A percentile compares a stretch with the other conserved stretches of the same genome.
phyloP scores from a whole-genome alignment of 1,140 invertebrate genomes.

The Solenopsis invicta region DNA sequence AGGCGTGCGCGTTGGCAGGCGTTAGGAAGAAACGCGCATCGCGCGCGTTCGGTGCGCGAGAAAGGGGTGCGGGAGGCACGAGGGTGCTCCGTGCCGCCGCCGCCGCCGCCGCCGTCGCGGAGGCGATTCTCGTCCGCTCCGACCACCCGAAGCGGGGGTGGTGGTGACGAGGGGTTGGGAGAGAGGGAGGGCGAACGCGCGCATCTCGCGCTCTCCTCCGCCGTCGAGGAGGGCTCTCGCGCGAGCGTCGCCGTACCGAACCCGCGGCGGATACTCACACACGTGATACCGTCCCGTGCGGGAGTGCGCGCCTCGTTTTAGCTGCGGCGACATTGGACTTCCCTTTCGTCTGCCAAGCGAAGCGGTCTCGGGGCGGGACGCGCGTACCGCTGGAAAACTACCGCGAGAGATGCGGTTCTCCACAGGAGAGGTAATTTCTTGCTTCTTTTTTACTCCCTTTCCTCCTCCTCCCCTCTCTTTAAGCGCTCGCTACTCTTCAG shows the following conservation, averaged over 20 bases:
- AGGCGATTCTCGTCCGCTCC: slow-evolving; percentile 28
- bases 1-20: slow-evolving; percentile 13
- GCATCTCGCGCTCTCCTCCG: slow-evolving; percentile 7
- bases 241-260: slow-evolving; percentile 49
- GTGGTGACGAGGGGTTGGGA: neutral
- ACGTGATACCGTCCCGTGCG: slow-evolving; percentile 71
- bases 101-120: neutral
- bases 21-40: slow-evolving; percentile 9
- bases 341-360: slow-evolving; percentile 3
- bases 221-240: neutral
- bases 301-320: slow-evolving; percentile 70
- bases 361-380: slow-evolving; percentile 42
- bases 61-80: neutral
- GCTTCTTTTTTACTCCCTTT: neutral
- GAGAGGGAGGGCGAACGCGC: slow-evolving; percentile 13
- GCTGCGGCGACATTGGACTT: slow-evolving; percentile 66
- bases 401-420: slow-evolving; percentile 50
- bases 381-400: neutral
- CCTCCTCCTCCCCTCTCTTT: neutral
- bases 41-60: slow-evolving; percentile 3
- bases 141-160: neutral
- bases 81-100: neutral
- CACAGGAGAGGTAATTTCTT: slow-evolving; percentile 48
- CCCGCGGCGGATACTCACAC: slow-evolving; percentile 50
- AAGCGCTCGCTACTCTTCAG: neutral